Evolutionary conservation across 2,888 invertebrate genomes (phyloP), one percentile per base, ranked within the genome.

Genomic region (Chydorus sphaericus): DNA sequence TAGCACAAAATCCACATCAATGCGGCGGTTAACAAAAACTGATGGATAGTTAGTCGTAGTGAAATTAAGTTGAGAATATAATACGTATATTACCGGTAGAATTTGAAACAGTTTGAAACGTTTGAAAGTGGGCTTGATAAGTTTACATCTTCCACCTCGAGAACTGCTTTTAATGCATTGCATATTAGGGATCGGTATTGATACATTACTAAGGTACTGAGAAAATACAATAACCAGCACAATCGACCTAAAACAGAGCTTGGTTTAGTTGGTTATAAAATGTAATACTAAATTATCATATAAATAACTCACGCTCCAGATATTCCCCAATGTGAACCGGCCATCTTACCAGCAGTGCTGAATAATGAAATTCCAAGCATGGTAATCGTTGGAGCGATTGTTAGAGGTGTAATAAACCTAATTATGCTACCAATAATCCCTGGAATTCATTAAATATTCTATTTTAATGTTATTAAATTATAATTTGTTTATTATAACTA

Each of bases 321-420:
- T 56, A 90, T 81, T 14, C 83, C 84, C 89, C 89, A 90, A 62
- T 89, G 84, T 65, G 81, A 79, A 1, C 85, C 78, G 0, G 89
- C 86, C n/a, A 85, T 83, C 0, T 75, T 74, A 0, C 85, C 82
- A 0, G 89, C 88, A 67, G 85, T 83, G 66, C 82, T 81, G 66
- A 88, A 87, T 39, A 90, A 71, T 0, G 88, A 85, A 14, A 90
- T 70, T 0, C 90, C 90, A 58, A 90, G 85, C 55, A 90, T 70
- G 0, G 85, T 79, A 8, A 90, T 85, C 0, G 88, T 87, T 0
- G 89, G 89, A 0, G 82, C 83, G 54, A 90, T 85, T 1, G 87
- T 85, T 58, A 90, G 69, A 0, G 90, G 90, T 0, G 88, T 87
- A 54, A 90, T 83, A 65, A 77, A 83, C 50, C 77, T 78, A 2